Evolutionary conservation across 2,888 invertebrate species (phyloP), one percentile per base, ranked within the genome.

Genomic region (Linnaemya vulpina): DNA sequence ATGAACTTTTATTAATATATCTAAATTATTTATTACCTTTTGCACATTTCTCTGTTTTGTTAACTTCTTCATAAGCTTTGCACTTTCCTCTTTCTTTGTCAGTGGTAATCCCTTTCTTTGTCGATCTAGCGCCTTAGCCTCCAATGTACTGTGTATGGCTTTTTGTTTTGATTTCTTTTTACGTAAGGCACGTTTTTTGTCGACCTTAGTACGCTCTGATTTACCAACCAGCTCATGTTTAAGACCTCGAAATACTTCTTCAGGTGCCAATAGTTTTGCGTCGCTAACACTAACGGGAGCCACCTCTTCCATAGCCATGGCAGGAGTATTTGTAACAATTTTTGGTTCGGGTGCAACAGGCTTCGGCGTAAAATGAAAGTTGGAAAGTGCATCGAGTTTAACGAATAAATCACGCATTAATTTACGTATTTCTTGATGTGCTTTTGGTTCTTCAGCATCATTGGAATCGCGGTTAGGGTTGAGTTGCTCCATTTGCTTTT

Each of bases 301-400:
- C 9, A 98, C 98, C 93, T 99, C 99, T 92, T 99, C 99, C 95
- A 98, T 96, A 40, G 94, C 94, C 68, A 99, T 95, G 0, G 98
- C 97, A 1, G 99, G 97, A 86, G 97, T 94, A 91, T 99, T 99
- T 82, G 95, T 96, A 7, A 99, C 94, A 83, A 99, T 96, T 93
- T 96, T 97, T 1, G 98, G 93, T 89, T 99, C 99, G 0, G 98
- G 96, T 82, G 95, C 94, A 0, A 96, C 95, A 79, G 95, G 94
- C 93, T 96, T 97, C 0, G 99, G 99, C 60, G 98, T 98, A 90
- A 96, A 99, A 92, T 98, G 97, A 92, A 96, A 98, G 92, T 99
- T 98, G 0, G 96, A 96, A 15, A 99, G 93, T 0, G 98, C 97
- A 93, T 99, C 98, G 53, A 99, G 93, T 92, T 98, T 96, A 0